phyloP scores from a whole-genome alignment of 2,888 invertebrate species.

The Myathropa florea region DNA sequence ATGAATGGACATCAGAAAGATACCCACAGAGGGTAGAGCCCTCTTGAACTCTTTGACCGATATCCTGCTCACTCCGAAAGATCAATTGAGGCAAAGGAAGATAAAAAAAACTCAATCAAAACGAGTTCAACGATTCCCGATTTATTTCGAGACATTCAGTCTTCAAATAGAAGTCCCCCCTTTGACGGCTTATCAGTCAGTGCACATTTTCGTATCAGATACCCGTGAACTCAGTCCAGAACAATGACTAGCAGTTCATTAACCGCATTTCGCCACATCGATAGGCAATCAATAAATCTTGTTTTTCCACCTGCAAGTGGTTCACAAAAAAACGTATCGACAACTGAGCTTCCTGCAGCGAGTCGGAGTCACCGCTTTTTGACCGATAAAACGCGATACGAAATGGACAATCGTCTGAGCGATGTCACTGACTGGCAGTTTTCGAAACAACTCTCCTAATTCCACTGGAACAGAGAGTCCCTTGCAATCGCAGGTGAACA shows the following conservation, averaged over 20 bases:
- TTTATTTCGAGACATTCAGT: not conserved
- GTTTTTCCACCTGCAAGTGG: slow-evolving; percentile 20
- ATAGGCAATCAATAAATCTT: slow-evolving; percentile 15
- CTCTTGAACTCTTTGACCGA: too few species aligned
- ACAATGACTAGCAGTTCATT: not conserved
- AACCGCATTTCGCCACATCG: slow-evolving; percentile 20
- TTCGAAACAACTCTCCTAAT: not conserved
- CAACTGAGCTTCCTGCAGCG: not conserved
- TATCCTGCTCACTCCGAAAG: too few species aligned
- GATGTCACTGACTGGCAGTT: not conserved
- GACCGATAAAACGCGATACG: slow-evolving; percentile 1
- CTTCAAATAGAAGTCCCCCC: not conserved
- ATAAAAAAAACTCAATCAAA: too few species aligned
- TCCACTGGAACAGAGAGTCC: too few species aligned
- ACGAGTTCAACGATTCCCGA: too few species aligned
- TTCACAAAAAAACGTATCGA: not conserved
- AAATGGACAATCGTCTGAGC: not conserved
- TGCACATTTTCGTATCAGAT: not conserved
- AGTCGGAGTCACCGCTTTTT: not conserved
- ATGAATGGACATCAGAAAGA: too few species aligned
- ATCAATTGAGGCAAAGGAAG: too few species aligned
- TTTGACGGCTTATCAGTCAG: not conserved
- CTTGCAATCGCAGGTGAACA: too few species aligned
- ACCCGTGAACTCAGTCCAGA: not conserved
- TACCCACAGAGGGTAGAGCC: too few species aligned